A percentile compares a stretch with the other conserved stretches of the same genome.
Evolutionary conservation across 2,888 invertebrate species (phyloP).

Genomic region (Dascillus cervinus): DNA sequence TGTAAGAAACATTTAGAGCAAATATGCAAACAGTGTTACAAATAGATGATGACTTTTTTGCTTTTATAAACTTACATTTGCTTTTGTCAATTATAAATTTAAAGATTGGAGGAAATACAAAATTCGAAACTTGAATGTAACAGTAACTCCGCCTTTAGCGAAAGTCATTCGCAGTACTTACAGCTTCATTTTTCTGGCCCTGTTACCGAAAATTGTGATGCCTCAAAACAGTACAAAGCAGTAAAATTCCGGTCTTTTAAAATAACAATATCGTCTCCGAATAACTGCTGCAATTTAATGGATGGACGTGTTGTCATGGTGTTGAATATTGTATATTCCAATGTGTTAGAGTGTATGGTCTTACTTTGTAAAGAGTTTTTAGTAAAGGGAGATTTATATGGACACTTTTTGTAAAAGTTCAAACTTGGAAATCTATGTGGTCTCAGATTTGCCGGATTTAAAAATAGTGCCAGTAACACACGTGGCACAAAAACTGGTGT

Average conservation of each 20-base stretch:
- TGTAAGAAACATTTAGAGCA: too few species aligned
- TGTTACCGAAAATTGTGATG: constrained; percentile 3
- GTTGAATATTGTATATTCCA: constrained; percentile 3
- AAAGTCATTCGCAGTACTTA: constrained; percentile 2
- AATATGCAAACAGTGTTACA: too few species aligned
- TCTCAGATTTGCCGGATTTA: too few species aligned
- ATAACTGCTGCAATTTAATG: constrained; percentile 2
- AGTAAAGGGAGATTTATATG: constrained; percentile 4
- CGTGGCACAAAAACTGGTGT: constrained; percentile 4
- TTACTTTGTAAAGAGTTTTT: constrained; percentile 4
- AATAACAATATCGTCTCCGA: constrained; percentile 1
- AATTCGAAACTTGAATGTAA: constrained; percentile 1
- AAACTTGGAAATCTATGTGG: constrained; percentile 1
- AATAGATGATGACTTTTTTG: too few species aligned
- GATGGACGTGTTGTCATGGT: constrained; percentile 3
- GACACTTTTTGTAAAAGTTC: constrained; percentile 3
- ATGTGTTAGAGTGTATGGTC: constrained; percentile 1
- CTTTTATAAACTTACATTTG: too few species aligned
- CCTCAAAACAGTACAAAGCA: constrained; percentile 4
- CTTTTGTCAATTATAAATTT: too few species aligned
- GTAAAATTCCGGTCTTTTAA: constrained; percentile 1
- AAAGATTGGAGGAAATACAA: constrained; percentile 2
- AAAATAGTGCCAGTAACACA: too few species aligned
- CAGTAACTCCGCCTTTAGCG: background rate
- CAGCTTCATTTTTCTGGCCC: constrained; percentile 3